Evolutionary conservation across 2,797 vertebrate genomes (phyloP).

Genomic region (Sebastes oblongus): DNA sequence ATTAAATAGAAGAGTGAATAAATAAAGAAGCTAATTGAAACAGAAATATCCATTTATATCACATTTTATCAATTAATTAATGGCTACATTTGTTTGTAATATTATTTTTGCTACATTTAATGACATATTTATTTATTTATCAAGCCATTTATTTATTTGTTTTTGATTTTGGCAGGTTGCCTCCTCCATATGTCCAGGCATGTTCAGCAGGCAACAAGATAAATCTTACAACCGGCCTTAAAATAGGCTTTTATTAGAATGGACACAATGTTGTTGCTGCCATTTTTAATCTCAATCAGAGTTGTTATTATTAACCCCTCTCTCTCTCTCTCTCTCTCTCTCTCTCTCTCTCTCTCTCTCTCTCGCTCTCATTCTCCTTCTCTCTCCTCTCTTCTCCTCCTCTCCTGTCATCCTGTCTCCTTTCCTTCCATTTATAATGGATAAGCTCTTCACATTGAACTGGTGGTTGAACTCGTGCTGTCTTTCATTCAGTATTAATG

Average conservation of each 20-base stretch:
- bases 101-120: no score
- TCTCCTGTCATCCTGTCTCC: not conserved
- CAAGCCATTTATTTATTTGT: no score
- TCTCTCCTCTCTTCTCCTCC: not conserved
- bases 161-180: no score
- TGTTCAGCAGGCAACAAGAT: not conserved
- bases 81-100: no score
- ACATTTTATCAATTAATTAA: no score
- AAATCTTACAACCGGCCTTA: not conserved
- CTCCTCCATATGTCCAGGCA: not conserved
- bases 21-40: no score
- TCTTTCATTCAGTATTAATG: conserved; percentile 56
- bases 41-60: no score
- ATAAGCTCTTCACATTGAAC: conserved; percentile 21
- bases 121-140: no score
- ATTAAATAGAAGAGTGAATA: no score
- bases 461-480: conserved; percentile 24
- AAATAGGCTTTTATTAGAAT: not conserved
- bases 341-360: no score
- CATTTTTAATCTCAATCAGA: not conserved
- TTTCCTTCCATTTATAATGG: conserved; percentile 31
- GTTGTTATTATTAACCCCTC: not conserved
- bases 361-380: not conserved
- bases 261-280: not conserved
- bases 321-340: not conserved